Conservation (phyloP, 2,113 vertebrate genomes). For the Gavialis gangeticus region DNA sequence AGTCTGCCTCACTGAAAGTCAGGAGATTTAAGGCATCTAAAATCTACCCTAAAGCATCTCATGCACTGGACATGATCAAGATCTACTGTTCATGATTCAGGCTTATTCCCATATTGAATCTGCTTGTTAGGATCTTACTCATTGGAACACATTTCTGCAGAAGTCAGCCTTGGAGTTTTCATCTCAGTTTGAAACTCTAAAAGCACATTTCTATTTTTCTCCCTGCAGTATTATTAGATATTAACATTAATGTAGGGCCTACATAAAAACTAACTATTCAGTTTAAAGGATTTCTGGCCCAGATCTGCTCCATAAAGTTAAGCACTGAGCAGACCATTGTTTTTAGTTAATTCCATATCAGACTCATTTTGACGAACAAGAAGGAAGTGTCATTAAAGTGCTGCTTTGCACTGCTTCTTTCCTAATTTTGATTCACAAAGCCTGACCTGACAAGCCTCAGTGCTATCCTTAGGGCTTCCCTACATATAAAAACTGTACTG, state of each 20-base stretch:
- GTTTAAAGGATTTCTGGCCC: accelerated
- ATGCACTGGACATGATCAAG: accelerated
- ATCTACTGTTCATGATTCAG: background rate
- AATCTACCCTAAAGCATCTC: accelerated
- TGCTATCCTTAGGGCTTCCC: accelerated
- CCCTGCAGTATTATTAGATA: accelerated
- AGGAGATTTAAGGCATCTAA: background rate
- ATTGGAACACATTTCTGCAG: background rate
- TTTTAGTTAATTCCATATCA: accelerated
- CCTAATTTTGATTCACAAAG: no score
- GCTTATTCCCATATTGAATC: accelerated
- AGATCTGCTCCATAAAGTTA: accelerated
- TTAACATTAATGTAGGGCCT: accelerated
- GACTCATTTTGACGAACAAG: accelerated
- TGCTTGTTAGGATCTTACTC: background rate
- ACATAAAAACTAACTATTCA: accelerated
- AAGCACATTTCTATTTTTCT: accelerated
- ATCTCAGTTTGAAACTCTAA: accelerated
- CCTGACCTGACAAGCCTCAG: background rate
- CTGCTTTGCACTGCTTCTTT: background rate
- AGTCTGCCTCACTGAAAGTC: no score
- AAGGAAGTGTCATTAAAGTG: accelerated
- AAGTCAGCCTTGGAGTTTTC: accelerated
- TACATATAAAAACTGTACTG: accelerated
- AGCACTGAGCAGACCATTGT: accelerated